Percentiles rank a stretch among this genome's conserved stretches.
Evolutionary conservation across 2,797 vertebrate species (phyloP).

Genomic region (Hydrocynus forskahlii): DNA sequence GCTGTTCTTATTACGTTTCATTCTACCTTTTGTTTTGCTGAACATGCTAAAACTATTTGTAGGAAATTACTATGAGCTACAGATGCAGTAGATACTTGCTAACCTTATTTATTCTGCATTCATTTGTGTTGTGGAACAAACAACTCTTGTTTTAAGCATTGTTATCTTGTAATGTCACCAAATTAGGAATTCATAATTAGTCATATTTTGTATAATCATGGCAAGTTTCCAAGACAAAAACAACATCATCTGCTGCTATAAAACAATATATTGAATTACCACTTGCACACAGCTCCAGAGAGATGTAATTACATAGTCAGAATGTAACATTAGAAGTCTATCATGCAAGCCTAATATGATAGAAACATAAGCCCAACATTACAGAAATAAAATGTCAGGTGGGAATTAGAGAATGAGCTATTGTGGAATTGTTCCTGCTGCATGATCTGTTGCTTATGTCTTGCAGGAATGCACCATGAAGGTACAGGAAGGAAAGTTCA

Average conservation of each 20-base stretch:
- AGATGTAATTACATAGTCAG: too few species aligned
- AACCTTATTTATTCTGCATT: neutral
- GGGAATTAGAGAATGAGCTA: neutral
- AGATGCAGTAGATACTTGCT: neutral
- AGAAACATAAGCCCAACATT: too few species aligned
- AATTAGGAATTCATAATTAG: neutral
- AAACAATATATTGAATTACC: neutral
- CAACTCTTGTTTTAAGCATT: neutral
- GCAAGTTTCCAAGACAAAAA: neutral
- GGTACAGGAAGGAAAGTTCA: constrained; percentile 97
- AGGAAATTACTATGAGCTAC: neutral
- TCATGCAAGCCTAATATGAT: too few species aligned
- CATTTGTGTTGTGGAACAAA: neutral
- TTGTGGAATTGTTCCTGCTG: neutral
- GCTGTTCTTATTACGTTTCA: too few species aligned
- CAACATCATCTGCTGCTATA: neutral
- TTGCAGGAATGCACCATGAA: constrained; percentile 88
- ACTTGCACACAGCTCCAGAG: too few species aligned
- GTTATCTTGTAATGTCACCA: neutral
- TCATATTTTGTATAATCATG: neutral
- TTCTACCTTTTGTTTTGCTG: too few species aligned
- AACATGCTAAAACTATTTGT: neutral
- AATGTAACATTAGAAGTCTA: too few species aligned
- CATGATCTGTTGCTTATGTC: constrained; percentile 20
- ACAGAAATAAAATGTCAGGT: neutral